Evolutionary conservation across 2,888 invertebrate genomes (phyloP).

Genomic region (Drosophila siamana): DNA sequence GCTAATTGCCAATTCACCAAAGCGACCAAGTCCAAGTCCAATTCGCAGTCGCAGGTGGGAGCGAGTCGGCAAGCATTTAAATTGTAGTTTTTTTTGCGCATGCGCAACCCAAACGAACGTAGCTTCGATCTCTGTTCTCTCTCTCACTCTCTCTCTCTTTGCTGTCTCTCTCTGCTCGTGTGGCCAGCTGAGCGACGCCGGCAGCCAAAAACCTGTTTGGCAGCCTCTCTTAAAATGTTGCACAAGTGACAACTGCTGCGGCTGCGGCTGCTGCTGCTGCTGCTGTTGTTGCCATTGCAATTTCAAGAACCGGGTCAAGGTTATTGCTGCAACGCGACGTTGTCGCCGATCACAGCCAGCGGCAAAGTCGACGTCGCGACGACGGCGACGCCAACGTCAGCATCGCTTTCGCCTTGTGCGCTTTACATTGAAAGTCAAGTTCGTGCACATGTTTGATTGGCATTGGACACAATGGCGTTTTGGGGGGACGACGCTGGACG

Average conservation of each 20-base stretch:
- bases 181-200: conserved; percentile 46
- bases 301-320: conserved; percentile 85
- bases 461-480: conserved; percentile 58
- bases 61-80: conserved; percentile 24
- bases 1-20: conserved; percentile 66
- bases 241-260: conserved; percentile 52
- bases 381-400: conserved; percentile 6
- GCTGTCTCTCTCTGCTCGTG: conserved; percentile 5
- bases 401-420: conserved; percentile 77
- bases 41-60: conserved; percentile 26
- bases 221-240: conserved; percentile 68
- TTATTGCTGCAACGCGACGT: conserved; percentile 63
- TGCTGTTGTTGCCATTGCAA: conserved; percentile 78
- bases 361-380: conserved; percentile 43
- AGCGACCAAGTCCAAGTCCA: conserved; percentile 42
- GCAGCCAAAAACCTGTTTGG: conserved; percentile 66
- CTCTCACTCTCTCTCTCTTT: neutral
- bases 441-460: conserved; percentile 77
- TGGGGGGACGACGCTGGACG: conserved; percentile 27
- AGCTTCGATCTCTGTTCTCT: conserved; percentile 12
- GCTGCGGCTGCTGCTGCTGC: too few relatives aligned
- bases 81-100: conserved; percentile 66
- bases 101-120: conserved; percentile 55
- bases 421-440: conserved; percentile 81
- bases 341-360: conserved; percentile 65